These are phyloP conservation scores for Ernsta delagoae DNA, from an alignment of 2,888 invertebrate genomes.

Conservation along the genomic window DNA sequence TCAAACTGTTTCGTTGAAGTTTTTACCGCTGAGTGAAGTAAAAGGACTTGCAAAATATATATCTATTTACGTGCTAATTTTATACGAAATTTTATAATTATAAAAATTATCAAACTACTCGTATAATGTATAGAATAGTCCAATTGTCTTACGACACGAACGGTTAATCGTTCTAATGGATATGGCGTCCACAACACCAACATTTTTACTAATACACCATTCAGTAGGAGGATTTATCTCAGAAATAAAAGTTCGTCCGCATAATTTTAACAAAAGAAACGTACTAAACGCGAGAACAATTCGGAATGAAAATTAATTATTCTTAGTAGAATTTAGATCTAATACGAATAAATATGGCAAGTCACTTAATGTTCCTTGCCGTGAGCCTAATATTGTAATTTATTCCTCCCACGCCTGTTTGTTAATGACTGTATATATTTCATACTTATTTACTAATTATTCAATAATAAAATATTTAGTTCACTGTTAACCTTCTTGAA, in stretches of 20 bases:
- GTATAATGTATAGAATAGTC: too few relatives aligned
- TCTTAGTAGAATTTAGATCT: conserved; percentile 2
- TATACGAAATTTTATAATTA: too few relatives aligned
- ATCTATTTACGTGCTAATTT: too few relatives aligned
- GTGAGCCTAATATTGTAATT: conserved; percentile 20
- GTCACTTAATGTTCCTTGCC: conserved; percentile 7
- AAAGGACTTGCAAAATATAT: too few relatives aligned
- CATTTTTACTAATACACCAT: too few relatives aligned
- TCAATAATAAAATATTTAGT: not conserved
- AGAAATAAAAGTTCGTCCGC: too few relatives aligned
- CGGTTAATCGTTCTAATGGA: too few relatives aligned
- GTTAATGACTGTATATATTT: conserved; percentile 9
- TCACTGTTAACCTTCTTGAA: not conserved
- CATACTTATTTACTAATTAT: not conserved
- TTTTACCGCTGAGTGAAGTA: too few relatives aligned
- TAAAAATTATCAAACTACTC: too few relatives aligned
- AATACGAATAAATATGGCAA: conserved; percentile 18
- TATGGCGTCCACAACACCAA: too few relatives aligned
- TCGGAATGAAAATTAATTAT: not conserved
- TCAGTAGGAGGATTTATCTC: not conserved
- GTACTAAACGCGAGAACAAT: not conserved
- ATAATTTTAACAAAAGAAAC: not conserved
- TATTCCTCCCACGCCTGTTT: conserved; percentile 39
- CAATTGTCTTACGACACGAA: too few relatives aligned
- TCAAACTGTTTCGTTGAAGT: too few relatives aligned